phyloP scores from a whole-genome alignment of 2,797 vertebrate species.

The Lacerta viridis region DNA sequence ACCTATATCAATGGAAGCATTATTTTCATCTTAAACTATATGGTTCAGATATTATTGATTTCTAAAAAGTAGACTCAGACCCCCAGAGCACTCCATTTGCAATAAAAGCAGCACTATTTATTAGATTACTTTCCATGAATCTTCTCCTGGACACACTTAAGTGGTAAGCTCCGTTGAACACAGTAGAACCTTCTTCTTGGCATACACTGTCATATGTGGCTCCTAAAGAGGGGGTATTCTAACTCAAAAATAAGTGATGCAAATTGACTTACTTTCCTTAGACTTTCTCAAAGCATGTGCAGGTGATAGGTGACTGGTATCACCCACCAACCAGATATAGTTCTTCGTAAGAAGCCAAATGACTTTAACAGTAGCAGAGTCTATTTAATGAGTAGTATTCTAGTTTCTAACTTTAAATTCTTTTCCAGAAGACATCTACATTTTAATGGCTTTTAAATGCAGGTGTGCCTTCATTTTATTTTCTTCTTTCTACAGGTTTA shows the following conservation, averaged over 20 bases:
- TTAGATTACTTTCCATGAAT: too few species aligned
- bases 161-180: background rate
- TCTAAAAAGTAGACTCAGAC: slow-evolving; percentile 39
- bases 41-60: background rate
- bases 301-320: too few species aligned
- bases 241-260: background rate
- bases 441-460: slow-evolving; percentile 8
- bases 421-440: background rate
- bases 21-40: background rate
- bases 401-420: background rate
- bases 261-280: background rate
- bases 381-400: background rate
- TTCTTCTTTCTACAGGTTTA: slow-evolving; percentile 85
- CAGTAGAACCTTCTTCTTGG: background rate
- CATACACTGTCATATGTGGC: background rate
- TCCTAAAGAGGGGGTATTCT: background rate
- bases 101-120: background rate
- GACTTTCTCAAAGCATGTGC: background rate
- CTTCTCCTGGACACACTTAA: background rate
- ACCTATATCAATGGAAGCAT: background rate
- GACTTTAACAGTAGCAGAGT: background rate
- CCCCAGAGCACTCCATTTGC: slow-evolving; percentile 38
- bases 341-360: background rate
- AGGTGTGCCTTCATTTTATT: slow-evolving; percentile 69
- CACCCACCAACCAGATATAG: too few species aligned